Base-by-base conservation (phyloP, 2,888 invertebrate genomes). In the Norana najaformis region DNA sequence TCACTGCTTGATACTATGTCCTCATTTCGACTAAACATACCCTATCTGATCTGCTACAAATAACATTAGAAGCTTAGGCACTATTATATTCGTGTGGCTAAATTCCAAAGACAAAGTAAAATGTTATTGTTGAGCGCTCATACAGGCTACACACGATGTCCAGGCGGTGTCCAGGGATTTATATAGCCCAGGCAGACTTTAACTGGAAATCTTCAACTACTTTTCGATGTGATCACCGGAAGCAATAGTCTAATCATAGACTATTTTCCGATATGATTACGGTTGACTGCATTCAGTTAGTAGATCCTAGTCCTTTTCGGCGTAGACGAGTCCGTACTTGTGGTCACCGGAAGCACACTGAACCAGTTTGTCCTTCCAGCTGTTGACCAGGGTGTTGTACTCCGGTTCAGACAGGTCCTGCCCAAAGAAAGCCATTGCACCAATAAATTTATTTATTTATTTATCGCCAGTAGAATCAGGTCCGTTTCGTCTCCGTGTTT, bases 381-480 rank as follows among this genome's bases (percentile, higher is more conserved):
- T 96, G 37, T 94, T 93, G 37, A 95, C 94, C 90, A 96, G 95
- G 90, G 95, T 94, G 39, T 95, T 93, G 93, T 95, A 96, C 91
- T 95, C 95, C 83, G 94, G 93, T 92, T 95, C 94, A n/a, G 94
- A 93, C 93, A 96, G 96, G 90, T 95, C 95, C 95, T 95, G 93
- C n/a, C 83, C n/a, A 41, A 39, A 13, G 23, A 47, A 90, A 85
- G 6, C 39, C 34, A 85, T 0, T 85, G 18, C 69, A 30, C 8
- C n/a, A 69, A 69, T n/a, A 69, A n/a, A 69, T 69, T 30, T n/a
- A 69, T 69, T 11, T 16, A 16, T 30, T 11, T 69, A 16, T n/a
- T 69, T 69, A n/a, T n/a, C n/a, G 30, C 18, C 5, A 11, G 18
- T 18, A 47, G 5, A 14, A n/a, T 18, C 18, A 11, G 47, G 3